A percentile compares a stretch with the other conserved stretches of the same genome.
Evolutionary conservation across 2,797 vertebrate species (phyloP).

Genomic region (Molossus alvarezi): DNA sequence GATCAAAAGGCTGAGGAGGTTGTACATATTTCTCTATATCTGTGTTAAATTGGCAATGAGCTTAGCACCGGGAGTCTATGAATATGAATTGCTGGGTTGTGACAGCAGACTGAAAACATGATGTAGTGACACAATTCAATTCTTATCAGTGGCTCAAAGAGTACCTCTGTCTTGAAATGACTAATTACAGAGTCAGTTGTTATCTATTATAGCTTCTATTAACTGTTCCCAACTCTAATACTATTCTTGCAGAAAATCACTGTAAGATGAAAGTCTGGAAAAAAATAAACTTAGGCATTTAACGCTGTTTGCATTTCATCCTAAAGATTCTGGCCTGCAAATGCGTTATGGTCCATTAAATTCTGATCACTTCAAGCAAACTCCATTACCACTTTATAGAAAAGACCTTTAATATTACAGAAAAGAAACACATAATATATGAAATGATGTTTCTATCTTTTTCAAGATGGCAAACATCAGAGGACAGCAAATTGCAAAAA

Average conservation of each 20-base stretch:
- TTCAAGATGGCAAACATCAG: constrained; percentile 62
- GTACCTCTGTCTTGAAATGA: constrained; percentile 78
- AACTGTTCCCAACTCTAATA: constrained; percentile 73
- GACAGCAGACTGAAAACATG: constrained; percentile 83
- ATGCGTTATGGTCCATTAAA: constrained; percentile 77
- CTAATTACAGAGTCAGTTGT: constrained; percentile 83
- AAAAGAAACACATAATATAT: constrained; percentile 56
- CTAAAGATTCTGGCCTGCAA: constrained; percentile 76
- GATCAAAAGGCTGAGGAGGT: constrained; percentile 60
- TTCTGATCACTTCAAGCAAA: constrained; percentile 76
- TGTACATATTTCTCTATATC: constrained; percentile 68
- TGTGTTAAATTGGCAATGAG: constrained; percentile 84
- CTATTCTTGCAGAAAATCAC: constrained; percentile 79
- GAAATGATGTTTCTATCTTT: constrained; percentile 56
- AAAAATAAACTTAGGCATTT: constrained; percentile 81
- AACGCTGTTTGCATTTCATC: constrained; percentile 74
- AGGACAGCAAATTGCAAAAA: constrained; percentile 65
- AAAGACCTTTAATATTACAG: constrained; percentile 69
- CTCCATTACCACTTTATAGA: constrained; percentile 71
- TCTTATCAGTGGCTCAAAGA: constrained; percentile 83
- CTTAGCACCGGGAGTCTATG: constrained; percentile 76
- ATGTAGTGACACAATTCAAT: constrained; percentile 84
- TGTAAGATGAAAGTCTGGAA: constrained; percentile 73
- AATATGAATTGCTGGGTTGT: constrained; percentile 86
- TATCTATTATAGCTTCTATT: constrained; percentile 80